phyloP scores from a whole-genome alignment of 2,113 vertebrate genomes.

The Halcyon senegalensis region DNA sequence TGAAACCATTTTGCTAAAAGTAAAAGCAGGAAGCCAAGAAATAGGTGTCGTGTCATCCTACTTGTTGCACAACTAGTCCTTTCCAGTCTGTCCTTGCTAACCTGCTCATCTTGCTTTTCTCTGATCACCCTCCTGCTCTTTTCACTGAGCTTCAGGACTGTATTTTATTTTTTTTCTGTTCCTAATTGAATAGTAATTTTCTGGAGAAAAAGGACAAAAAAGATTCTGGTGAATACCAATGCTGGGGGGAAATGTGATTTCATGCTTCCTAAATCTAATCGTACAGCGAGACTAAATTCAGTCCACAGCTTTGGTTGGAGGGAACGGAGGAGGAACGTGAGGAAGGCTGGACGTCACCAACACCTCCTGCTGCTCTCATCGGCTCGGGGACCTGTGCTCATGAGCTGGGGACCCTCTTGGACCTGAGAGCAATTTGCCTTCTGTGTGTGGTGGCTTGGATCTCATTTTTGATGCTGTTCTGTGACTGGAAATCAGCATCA shows the following conservation, averaged over 20 bases:
- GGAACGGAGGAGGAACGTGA: not conserved
- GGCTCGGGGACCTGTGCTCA: fast-evolving
- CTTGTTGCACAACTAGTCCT: not conserved
- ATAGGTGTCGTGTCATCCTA: not conserved
- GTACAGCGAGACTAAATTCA: not conserved
- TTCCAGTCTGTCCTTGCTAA: not conserved
- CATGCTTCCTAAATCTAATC: not conserved
- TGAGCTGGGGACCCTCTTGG: not conserved
- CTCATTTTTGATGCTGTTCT: not conserved
- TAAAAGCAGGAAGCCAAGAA: not conserved
- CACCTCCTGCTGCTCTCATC: fast-evolving
- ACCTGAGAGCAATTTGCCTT: not conserved
- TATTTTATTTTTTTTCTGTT: fast-evolving
- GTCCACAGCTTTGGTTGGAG: not conserved
- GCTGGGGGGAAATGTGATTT: not conserved
- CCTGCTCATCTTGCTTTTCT: not conserved
- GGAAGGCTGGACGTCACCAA: not conserved
- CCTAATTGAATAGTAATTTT: not conserved
- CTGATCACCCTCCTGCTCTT: no score
- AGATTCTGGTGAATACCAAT: not conserved
- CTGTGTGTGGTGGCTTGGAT: not conserved
- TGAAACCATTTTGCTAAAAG: not conserved
- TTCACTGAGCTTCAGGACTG: not conserved
- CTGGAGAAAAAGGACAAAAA: not conserved
- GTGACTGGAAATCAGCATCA: not conserved